A percentile compares a stretch with the other conserved stretches of the same genome.
Evolutionary conservation across 2,113 vertebrate genomes (phyloP).

Genomic region (Microcebus tavaratra): DNA sequence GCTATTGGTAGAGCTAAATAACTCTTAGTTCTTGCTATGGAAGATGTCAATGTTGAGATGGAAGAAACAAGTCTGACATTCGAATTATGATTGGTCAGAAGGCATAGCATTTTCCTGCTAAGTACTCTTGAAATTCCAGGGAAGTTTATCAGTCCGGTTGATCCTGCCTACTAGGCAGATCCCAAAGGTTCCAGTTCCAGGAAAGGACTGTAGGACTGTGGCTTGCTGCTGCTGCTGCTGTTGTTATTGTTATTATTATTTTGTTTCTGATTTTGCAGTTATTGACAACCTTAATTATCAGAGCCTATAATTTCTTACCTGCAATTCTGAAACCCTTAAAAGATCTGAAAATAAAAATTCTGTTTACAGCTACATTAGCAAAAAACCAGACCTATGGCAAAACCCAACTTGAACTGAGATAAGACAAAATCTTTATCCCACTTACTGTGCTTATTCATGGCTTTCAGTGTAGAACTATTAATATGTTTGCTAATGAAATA

Average conservation of each 20-base stretch:
- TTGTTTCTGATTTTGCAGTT: background rate
- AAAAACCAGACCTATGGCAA: background rate
- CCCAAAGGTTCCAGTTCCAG: background rate
- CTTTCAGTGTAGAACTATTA: background rate
- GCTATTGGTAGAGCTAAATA: background rate
- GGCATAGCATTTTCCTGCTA: background rate
- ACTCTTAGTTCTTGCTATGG: background rate
- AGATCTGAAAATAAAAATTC: background rate
- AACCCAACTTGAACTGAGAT: background rate
- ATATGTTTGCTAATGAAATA: background rate
- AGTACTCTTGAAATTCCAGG: slow-evolving; percentile 17
- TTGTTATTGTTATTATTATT: background rate
- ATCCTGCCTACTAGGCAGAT: background rate
- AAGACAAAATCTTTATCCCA: background rate
- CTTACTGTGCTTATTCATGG: background rate
- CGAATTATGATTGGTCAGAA: background rate
- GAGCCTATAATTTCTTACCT: background rate
- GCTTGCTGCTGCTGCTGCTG: background rate
- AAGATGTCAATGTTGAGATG: background rate
- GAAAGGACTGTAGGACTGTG: background rate
- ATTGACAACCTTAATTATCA: background rate
- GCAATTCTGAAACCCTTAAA: background rate
- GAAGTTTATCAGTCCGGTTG: background rate
- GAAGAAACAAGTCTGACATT: slow-evolving; percentile 16
- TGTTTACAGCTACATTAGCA: background rate